Base-by-base conservation (phyloP, 2,888 invertebrate genomes). In the Amiota communis region DNA sequence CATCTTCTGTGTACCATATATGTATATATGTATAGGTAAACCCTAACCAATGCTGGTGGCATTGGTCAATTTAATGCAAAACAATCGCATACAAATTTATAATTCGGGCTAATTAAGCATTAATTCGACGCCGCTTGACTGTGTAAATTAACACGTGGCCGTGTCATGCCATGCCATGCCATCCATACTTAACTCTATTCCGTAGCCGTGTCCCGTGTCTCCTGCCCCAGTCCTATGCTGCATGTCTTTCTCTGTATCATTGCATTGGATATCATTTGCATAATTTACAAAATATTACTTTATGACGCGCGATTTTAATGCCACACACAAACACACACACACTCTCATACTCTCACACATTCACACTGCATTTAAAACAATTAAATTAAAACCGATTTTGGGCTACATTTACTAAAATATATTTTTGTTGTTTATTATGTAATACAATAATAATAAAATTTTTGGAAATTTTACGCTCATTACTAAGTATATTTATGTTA, bases 371-470 rank as follows among this genome's bases (percentile, higher is more conserved):
- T 17, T 68, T 23, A 13, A 17, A 68, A 71, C 81, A 83, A 83
- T 83, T 78, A 80, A 83, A 82, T 80, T 80, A 79, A 84, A 68
- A 83, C 80, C 79, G 80, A 81, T 80, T 81, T 83, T 57, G 61
- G 67, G 56, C 73, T 63, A n/a, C 15, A 15, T 13, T 12, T 2
- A n/a, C 13, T 56, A n/a, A n/a, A n/a, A 73, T 74, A 47, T 23
- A 23, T 3, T 23, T 23, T 71, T 69, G n/a, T 12, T 49, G 17
- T 57, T 57, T 10, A 56, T 57, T 20, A 46, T 57, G 46, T n/a
- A 65, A n/a, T n/a, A n/a, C n/a, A n/a, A n/a, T n/a, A n/a, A 64
- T 36, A 9, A 64, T 64, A 48, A 15, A n/a, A 48, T 15, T n/a
- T 8, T 48, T 59, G 20, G 53, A 36, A 15, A 15, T 51, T 68